Percentiles rank a stretch among this genome's conserved stretches.
Evolutionary conservation across 2,113 vertebrate species (phyloP).

Genomic region (Prunella himalayana): DNA sequence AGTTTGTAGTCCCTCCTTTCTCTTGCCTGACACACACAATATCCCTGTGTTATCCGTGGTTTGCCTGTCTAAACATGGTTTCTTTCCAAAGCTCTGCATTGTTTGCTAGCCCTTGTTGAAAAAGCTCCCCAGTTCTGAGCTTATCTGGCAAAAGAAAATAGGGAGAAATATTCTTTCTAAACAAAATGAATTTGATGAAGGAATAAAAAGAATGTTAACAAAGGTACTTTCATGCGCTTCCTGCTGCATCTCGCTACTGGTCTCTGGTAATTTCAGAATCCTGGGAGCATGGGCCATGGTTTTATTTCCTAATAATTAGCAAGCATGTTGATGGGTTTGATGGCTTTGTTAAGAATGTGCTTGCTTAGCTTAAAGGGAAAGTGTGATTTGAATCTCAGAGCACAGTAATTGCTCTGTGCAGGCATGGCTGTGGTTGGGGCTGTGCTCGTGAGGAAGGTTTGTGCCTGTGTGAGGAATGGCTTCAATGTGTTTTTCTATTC

Average conservation of each 20-base stretch:
- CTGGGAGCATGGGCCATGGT: background rate
- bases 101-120: constrained; percentile 57
- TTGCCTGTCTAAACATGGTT: constrained; percentile 72
- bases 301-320: background rate
- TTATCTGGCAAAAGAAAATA: constrained; percentile 49
- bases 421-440: background rate
- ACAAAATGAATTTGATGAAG: constrained; percentile 1
- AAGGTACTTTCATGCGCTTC: background rate
- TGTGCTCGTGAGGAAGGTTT: background rate
- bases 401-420: fast-evolving
- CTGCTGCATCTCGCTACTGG: background rate
- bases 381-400: background rate
- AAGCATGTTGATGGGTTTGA: background rate
- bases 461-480: background rate
- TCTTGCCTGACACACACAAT: constrained; percentile 55
- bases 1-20: constrained; percentile 61
- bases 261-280: constrained; percentile 1
- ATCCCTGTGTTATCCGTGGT: constrained; percentile 61
- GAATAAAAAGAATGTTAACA: background rate
- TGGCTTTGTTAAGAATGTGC: background rate
- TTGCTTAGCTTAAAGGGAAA: background rate
- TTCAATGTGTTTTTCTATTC: fast-evolving
- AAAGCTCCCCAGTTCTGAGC: constrained; percentile 36
- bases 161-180: constrained; percentile 23
- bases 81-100: constrained; percentile 40